A percentile compares a stretch with the other conserved stretches of the same genome.
Conservation (phyloP, 2,888 invertebrate species). For the Heliconius hortense region DNA sequence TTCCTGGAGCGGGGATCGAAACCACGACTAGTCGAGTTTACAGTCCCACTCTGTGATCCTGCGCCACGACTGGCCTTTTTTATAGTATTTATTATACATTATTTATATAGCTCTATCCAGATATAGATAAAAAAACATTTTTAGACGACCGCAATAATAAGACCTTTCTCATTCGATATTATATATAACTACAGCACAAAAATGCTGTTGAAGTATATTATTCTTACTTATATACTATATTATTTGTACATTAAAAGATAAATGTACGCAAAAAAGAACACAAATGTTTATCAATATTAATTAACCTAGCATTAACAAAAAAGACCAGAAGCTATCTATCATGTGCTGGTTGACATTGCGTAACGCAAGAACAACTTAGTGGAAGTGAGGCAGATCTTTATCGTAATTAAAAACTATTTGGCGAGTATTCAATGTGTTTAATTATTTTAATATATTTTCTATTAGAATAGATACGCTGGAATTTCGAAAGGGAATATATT, state of each 20-base stretch:
- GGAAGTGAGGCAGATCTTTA: slow-evolving; percentile 22
- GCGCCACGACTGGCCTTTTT: too few relatives aligned
- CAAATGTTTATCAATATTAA: slow-evolving; percentile 32
- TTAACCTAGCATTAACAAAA: slow-evolving; percentile 35
- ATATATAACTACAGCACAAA: too few relatives aligned
- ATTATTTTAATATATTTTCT: not conserved
- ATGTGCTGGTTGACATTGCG: slow-evolving; percentile 28
- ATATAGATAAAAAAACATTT: too few relatives aligned
- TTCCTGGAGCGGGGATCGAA: too few relatives aligned
- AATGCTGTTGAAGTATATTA: not conserved
- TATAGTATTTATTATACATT: too few relatives aligned
- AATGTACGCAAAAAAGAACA: not conserved
- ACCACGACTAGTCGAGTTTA: too few relatives aligned
- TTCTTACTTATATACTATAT: too few relatives aligned
- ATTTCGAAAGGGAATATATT: too few relatives aligned
- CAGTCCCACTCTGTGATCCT: too few relatives aligned
- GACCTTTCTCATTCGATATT: too few relatives aligned
- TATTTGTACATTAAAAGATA: not conserved
- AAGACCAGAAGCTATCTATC: slow-evolving; percentile 36
- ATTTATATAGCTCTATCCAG: too few relatives aligned
- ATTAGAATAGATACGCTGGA: not conserved
- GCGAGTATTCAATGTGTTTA: not conserved
- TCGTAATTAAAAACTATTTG: slow-evolving; percentile 29
- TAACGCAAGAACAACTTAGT: slow-evolving; percentile 27
- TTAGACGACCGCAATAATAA: too few relatives aligned